phyloP scores from a whole-genome alignment of 2,888 invertebrate species.

The Phaonia tiefii region DNA sequence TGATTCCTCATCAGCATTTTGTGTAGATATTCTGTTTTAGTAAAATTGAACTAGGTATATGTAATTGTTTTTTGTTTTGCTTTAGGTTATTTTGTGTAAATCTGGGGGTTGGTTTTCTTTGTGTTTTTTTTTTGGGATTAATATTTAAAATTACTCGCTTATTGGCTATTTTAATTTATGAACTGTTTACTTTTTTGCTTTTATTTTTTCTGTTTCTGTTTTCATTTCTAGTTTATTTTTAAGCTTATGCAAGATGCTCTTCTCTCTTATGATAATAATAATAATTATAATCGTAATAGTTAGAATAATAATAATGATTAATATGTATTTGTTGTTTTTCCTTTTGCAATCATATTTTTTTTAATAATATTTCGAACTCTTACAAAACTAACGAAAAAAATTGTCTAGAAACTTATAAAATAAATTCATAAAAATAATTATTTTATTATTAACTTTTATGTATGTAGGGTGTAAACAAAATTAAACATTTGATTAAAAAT shows the following conservation, averaged over 20 bases:
- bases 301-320: constrained; percentile 21
- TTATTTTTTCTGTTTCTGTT: constrained; percentile 37
- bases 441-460: constrained; percentile 63
- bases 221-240: constrained; percentile 51
- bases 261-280: constrained; percentile 43
- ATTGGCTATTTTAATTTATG: constrained; percentile 45
- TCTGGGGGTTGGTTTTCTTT: constrained; percentile 53
- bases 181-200: constrained; percentile 48
- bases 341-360: constrained; percentile 21
- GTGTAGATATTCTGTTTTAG: constrained; percentile 60
- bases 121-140: constrained; percentile 59
- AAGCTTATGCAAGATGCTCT: constrained; percentile 69
- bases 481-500: constrained; percentile 68
- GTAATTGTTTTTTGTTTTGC: constrained; percentile 40
- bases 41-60: constrained; percentile 66
- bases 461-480: constrained; percentile 65
- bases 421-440: constrained; percentile 69
- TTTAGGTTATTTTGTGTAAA: constrained; percentile 42
- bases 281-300: constrained; percentile 21
- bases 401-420: constrained; percentile 77
- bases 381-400: constrained; percentile 76
- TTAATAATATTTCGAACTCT: constrained; percentile 47
- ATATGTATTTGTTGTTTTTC: constrained; percentile 37
- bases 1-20: constrained; percentile 9
- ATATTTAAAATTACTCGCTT: constrained; percentile 28